Evolutionary conservation across 2,888 invertebrate genomes (phyloP), one percentile per base, ranked within the genome.

Genomic region (Lypha dubia): DNA sequence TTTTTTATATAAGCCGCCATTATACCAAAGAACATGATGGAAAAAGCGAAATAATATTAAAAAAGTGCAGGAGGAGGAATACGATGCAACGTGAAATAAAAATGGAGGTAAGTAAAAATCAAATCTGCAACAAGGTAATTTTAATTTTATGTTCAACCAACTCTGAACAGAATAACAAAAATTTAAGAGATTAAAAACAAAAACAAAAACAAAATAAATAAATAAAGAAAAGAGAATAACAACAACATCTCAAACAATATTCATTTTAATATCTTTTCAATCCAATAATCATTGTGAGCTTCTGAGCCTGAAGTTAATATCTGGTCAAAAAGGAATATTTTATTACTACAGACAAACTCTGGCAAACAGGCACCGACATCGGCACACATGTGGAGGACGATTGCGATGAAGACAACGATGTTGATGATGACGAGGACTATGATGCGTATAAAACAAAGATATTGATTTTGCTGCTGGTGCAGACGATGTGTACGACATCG

Each of bases 211-310:
- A 49, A 51, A 41, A 58, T n/a, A 62, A 74, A 20, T 0, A 49
- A 17, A 15, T 49, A 13, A 70, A 41, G 32, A 32, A 32, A n/a
- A 32, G 1, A 38, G 8, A 38, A 11, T 7, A 38, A 38, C 35
- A 38, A n/a, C 17, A 65, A 49, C 28, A 81, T 58, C 60, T 70
- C 20, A 58, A 80, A 60, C 53, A 89, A 90, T 90, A 90, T 90
- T 90, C 89, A 90, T 88, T 90, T 90, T 90, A 90, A 90, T 90
- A 90, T 90, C 90, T 89, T 88, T 87, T 90, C 89, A 90, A 90
- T 90, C 90, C 90, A 84, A 56, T 86, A 88, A 88, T 86, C 87
- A 81, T 84, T 85, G 84, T 63, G 85, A 74, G 87, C 86, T 86
- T 86, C 87, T 87, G 87, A 87, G 86, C 86, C 86, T 81, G 67